Evolutionary conservation across 2,888 invertebrate genomes (phyloP).

Genomic region (Carpatolechia fugitivella): DNA sequence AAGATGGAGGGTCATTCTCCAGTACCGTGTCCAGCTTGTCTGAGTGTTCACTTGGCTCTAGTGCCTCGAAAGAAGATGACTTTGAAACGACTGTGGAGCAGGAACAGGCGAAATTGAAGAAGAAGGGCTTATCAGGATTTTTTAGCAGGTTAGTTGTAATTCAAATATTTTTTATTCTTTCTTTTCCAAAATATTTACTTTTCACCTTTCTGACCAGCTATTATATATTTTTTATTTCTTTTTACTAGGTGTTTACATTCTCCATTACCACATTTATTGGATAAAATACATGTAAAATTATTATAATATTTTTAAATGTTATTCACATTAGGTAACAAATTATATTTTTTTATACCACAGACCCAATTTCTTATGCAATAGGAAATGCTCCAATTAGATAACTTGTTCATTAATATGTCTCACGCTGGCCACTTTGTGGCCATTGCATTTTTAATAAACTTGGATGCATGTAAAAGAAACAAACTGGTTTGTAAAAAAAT

Average conservation of each 20-base stretch:
- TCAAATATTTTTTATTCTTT: background rate
- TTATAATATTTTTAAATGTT: no score
- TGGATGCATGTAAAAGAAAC: background rate
- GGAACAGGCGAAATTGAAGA: slow-evolving; percentile 73
- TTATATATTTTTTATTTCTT: no score
- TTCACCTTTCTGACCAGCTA: no score
- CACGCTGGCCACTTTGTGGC: no score
- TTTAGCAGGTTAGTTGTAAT: slow-evolving; percentile 77
- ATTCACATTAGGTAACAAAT: background rate
- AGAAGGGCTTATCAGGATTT: slow-evolving; percentile 81
- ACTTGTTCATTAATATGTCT: no score
- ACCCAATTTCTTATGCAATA: slow-evolving; percentile 14
- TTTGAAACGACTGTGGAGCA: slow-evolving; percentile 43
- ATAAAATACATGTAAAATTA: no score
- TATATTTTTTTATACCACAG: background rate
- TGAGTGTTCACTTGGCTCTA: slow-evolving; percentile 84
- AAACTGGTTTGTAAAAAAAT: background rate
- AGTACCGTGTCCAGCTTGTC: slow-evolving; percentile 85
- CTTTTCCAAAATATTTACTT: no score
- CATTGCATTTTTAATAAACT: no score
- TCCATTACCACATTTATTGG: no score
- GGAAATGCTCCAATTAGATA: slow-evolving; percentile 13
- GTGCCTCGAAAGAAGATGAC: slow-evolving; percentile 74
- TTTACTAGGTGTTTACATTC: no score
- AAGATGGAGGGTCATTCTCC: slow-evolving; percentile 82